Evolutionary conservation across 2,797 vertebrate species (phyloP).

Genomic region (Netta rufina): DNA sequence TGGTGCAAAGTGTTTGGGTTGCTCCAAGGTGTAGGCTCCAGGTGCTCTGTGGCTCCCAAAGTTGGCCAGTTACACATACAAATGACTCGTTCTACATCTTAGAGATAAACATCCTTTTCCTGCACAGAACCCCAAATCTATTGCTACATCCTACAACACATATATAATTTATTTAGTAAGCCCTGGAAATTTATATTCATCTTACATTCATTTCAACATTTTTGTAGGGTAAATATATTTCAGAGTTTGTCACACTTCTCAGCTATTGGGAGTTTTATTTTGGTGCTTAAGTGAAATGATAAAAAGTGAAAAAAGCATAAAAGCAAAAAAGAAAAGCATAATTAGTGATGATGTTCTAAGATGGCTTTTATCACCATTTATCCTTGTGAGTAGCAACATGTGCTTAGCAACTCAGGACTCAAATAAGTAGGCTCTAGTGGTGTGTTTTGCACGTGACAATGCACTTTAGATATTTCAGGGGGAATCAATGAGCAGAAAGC

Average conservation of each 20-base stretch:
- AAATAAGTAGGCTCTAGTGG: neutral
- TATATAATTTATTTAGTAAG: conserved; percentile 12
- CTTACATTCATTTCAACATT: neutral
- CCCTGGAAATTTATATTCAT: neutral
- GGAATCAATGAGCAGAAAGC: neutral
- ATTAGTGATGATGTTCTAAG: neutral
- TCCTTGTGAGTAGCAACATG: neutral
- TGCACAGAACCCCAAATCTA: neutral
- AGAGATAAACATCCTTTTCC: neutral
- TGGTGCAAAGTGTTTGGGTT: rapidly evolving
- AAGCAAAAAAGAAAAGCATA: neutral
- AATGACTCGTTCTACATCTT: neutral
- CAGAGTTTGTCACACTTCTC: neutral
- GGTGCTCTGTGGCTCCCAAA: neutral
- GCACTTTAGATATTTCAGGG: neutral
- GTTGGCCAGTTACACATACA: neutral
- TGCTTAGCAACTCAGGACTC: neutral
- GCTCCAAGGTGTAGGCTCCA: neutral
- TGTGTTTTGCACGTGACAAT: neutral
- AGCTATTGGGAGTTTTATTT: neutral
- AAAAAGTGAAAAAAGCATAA: neutral
- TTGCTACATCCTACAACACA: neutral
- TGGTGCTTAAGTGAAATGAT: neutral
- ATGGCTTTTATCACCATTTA: neutral
- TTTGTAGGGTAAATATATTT: neutral